phyloP scores from a whole-genome alignment of 2,888 invertebrate genomes.

The Deilephila porcellus region DNA sequence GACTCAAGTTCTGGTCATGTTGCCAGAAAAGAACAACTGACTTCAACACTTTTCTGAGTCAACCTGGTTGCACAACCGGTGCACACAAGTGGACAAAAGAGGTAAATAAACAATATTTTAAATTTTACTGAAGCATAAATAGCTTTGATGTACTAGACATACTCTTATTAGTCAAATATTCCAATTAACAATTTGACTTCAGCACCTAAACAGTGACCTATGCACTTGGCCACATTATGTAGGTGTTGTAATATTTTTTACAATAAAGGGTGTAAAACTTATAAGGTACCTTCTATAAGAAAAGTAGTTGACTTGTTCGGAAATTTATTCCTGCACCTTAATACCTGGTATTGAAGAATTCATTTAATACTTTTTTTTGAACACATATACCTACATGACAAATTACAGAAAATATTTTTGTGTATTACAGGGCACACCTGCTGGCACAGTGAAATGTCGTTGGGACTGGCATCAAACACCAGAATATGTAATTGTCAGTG shows the following conservation, averaged over 20 bases:
- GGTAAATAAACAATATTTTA: constrained; percentile 62
- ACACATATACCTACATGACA: no score
- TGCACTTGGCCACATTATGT: no score
- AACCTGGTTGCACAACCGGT: constrained; percentile 94
- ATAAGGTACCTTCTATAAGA: no score
- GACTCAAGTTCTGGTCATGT: constrained; percentile 98
- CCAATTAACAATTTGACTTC: no score
- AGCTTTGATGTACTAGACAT: no score
- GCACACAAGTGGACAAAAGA: constrained; percentile 94
- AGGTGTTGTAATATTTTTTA: no score
- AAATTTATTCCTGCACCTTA: not conserved
- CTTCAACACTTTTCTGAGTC: constrained; percentile 95
- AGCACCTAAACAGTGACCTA: no score
- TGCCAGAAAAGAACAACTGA: constrained; percentile 97
- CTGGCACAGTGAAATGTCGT: constrained; percentile 88
- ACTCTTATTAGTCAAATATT: no score
- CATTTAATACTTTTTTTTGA: no score
- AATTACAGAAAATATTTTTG: not conserved
- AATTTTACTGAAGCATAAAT: not conserved
- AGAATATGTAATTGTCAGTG: constrained; percentile 91
- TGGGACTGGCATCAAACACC: constrained; percentile 98
- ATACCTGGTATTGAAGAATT: no score
- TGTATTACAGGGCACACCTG: constrained; percentile 78
- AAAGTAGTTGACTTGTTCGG: no score
- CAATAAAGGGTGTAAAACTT: no score